Base-by-base conservation (phyloP, 1,140 invertebrate species). In the Meloidogyne hapla region DNA sequence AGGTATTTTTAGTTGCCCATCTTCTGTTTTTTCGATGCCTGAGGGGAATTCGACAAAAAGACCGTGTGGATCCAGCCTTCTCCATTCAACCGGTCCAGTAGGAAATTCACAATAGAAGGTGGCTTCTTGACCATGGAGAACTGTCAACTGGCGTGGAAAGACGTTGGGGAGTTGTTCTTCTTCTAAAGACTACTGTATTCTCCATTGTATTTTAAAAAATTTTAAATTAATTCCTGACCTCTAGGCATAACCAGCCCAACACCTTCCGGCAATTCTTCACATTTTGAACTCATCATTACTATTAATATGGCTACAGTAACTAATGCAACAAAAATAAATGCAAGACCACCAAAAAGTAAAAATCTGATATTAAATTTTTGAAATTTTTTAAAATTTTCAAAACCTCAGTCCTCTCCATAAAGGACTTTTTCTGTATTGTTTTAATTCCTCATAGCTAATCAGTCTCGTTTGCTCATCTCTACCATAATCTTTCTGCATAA, bases 291-390 rank as follows among this genome's bases (percentile, higher is more conserved):
- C 23, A 73, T 33, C 0, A 38, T 38, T 38, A 73, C 71, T n/a
- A 73, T 73, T 21, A 73, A 38, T 33, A 73, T n/a, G 21, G 71
- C 45, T n/a, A 33, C 23, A 13, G 64, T 64, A 61, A 73, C 21
- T 21, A 73, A n/a, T 10, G 56, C 18, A 63, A 64, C 12, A 64
- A 73, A 73, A 18, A 73, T 61, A 15, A 42, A 33, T 10, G 64
- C 21, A 28, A 73, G 8, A 28, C 56, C 61, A 0, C 42, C 71
- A 40, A 63, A 73, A n/a, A 73, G 56, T 6, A 61, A 61, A 33
- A 73, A 73, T 23, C 71, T 73, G n/a, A 33, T 5, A 42, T 6
- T 33, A 33, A 0, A 33, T 33, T 33, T 33, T 33, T 33, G 1
- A 33, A 33, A n/a, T n/a, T 33, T 6, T 33, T 33, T 6, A 5